A percentile compares a stretch with the other conserved stretches of the same genome.
Conservation (phyloP, 2,113 vertebrate genomes). For the Bathybates hornii region DNA sequence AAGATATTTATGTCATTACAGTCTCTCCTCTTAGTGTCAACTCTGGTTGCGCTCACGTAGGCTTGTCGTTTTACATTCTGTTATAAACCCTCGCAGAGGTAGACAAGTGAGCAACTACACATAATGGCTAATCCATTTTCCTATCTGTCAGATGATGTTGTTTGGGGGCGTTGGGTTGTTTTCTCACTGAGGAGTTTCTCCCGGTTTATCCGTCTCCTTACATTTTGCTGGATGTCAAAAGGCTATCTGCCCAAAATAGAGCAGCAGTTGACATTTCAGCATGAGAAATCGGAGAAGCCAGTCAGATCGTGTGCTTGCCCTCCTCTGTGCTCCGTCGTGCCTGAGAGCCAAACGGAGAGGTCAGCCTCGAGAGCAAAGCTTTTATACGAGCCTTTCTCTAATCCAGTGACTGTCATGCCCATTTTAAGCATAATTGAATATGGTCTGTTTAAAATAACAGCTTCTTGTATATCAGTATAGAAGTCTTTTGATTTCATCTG, state of each 20-base stretch:
- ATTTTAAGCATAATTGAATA: constrained; percentile 25
- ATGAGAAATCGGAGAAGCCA: constrained; percentile 35
- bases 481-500: not conserved
- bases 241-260: constrained; percentile 41
- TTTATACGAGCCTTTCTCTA: constrained; percentile 14
- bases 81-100: constrained; percentile 9
- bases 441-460: constrained; percentile 16
- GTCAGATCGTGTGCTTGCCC: constrained; percentile 13
- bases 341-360: constrained; percentile 34
- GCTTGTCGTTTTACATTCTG: constrained; percentile 16
- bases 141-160: constrained; percentile 36
- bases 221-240: constrained; percentile 40
- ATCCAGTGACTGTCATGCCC: constrained; percentile 1
- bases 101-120: constrained; percentile 36
- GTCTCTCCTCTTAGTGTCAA: not conserved
- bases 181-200: constrained; percentile 18
- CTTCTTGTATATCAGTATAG: not conserved
- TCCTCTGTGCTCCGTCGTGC: not conserved
- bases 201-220: constrained; percentile 9
- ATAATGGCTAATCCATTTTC: constrained; percentile 41
- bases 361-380: constrained; percentile 32
- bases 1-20: not conserved
- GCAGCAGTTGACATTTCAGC: constrained; percentile 38
- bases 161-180: not conserved
- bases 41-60: not conserved